A percentile compares a stretch with the other conserved stretches of the same genome.
These are phyloP conservation scores for Drosophila novamexicana DNA, from an alignment of 1,140 invertebrate species.

Conservation along the genomic window DNA sequence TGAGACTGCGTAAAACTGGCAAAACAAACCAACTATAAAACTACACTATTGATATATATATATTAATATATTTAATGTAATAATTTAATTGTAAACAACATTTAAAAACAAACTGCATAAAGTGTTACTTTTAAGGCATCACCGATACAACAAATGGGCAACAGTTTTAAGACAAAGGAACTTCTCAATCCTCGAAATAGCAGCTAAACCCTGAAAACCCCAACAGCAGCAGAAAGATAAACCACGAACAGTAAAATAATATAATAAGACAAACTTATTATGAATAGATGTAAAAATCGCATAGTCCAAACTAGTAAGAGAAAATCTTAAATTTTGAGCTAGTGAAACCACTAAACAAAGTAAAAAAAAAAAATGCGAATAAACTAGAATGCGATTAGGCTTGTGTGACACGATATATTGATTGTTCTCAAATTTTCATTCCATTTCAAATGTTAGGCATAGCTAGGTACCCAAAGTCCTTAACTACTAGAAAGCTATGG, in stretches of 20 bases:
- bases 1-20: conserved; percentile 74
- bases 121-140: conserved; percentile 62
- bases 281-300: conserved; percentile 60
- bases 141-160: conserved; percentile 41
- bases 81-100: conserved; percentile 79
- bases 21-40: conserved; percentile 77
- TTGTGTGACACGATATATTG: too few relatives aligned
- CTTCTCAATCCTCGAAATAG: conserved; percentile 39
- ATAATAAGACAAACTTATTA: conserved; percentile 38
- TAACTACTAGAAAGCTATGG: too few relatives aligned
- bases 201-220: conserved; percentile 51
- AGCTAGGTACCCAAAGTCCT: too few relatives aligned
- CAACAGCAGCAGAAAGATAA: conserved; percentile 8
- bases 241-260: background rate
- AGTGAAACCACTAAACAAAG: too few relatives aligned
- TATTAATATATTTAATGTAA: conserved; percentile 72
- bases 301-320: conserved; percentile 2
- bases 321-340: too few relatives aligned
- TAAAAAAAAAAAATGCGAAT: too few relatives aligned
- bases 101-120: conserved; percentile 61
- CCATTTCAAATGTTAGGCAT: too few relatives aligned
- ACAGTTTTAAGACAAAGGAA: conserved; percentile 51
- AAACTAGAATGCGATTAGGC: too few relatives aligned
- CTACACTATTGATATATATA: conserved; percentile 74
- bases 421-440: too few relatives aligned